Evolutionary conservation across 2,113 vertebrate genomes (phyloP).

Genomic region (Fregata magnificens): DNA sequence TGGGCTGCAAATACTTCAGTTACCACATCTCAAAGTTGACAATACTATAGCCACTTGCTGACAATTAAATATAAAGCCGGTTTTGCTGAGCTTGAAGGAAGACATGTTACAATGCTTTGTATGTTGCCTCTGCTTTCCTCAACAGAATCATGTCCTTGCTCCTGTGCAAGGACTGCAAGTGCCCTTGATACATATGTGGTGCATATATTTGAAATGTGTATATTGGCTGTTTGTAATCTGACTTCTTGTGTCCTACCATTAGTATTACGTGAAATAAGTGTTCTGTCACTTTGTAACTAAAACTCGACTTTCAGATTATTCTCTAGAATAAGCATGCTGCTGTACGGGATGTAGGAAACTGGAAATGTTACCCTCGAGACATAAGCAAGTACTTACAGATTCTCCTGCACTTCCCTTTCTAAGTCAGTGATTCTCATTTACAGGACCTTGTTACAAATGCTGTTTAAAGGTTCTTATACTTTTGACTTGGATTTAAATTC

Average conservation of each 20-base stretch:
- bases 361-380: neutral
- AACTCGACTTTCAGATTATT: neutral
- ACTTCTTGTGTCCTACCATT: neutral
- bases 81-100: neutral
- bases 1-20: neutral
- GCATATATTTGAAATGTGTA: neutral
- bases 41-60: neutral
- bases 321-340: neutral
- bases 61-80: neutral
- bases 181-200: neutral
- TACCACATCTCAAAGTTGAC: neutral
- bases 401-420: neutral
- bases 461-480: neutral
- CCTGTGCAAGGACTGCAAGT: too few species aligned
- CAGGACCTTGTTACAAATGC: neutral
- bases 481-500: neutral
- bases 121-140: neutral
- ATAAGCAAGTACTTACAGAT: neutral
- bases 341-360: neutral
- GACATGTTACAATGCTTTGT: accelerated
- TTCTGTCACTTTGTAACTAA: neutral
- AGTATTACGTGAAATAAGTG: neutral
- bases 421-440: neutral
- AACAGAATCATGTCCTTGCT: neutral
- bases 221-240: neutral